Base-by-base conservation (phyloP, 2,888 invertebrate species). In the Hermodice carunculata region DNA sequence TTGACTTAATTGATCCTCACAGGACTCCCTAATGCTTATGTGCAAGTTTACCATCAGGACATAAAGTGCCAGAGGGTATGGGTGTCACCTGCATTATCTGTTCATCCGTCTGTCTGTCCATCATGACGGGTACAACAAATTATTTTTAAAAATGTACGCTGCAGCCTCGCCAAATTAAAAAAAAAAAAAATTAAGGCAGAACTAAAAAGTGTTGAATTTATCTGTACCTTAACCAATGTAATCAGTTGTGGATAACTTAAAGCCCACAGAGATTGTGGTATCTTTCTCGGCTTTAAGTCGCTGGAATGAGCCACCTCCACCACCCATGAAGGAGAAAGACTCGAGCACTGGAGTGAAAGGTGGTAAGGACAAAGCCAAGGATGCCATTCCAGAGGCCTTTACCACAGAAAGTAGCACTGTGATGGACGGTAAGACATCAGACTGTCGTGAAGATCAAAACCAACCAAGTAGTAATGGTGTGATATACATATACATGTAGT, bases 221-320 rank as follows among this genome's bases (percentile, higher is more conserved):
- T 49, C n/a, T 14, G 6, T 11, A 37, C 68, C 68, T 68, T 68
- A 44, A 68, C 57, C 52, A n/a, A 8, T 29, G 1, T 22, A 17
- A 19, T 8, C 40, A 85, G 85, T 85, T 74, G 84, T 85, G 49
- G 86, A 86, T 74, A 85, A 76, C 64, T 72, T 85, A 61, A 77
- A 80, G 64, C 79, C 83, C 5, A 85, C 82, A 32, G 84, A 86
- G 64, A 79, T 86, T 24, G 81, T 86, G 19, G 78, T 86, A 17
- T 80, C 81, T 6, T 83, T 79, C 67, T 82, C 84, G 0, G 78
- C 81, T 2, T 66, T 86, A 65, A 81, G 81, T 3, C 77, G 82
- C 26, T 85, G 86, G 85, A 78, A 78, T 49, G 85, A 85, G 26
- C 76, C 79, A 5, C 77, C 80, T 24, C 75, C 76, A 0, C 66